phyloP scores from a whole-genome alignment of 2,888 invertebrate species.

The Pristionchus fissidentatus region DNA sequence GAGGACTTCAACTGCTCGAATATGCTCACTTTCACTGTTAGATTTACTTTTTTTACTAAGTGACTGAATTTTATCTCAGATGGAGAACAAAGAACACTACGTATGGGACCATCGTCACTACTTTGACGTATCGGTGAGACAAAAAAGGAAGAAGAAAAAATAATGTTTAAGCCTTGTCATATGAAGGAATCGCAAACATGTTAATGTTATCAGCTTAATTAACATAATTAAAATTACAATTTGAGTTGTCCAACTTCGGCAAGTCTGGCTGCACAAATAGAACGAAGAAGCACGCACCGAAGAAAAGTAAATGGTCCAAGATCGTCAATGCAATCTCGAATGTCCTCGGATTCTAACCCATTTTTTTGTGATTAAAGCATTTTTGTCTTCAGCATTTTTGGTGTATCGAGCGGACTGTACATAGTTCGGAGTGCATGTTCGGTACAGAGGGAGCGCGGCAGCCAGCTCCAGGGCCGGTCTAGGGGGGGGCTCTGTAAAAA shows the following conservation, averaged over 20 bases:
- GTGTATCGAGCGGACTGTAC: no score
- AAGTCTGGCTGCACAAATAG: slow-evolving; percentile 46
- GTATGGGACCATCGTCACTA: slow-evolving; percentile 67
- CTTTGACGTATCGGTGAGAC: slow-evolving; percentile 50
- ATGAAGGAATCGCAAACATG: no score
- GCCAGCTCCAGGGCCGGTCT: no score
- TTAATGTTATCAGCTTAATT: no score
- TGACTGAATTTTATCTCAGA: neutral
- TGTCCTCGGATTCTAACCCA: neutral
- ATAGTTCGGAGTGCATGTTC: no score
- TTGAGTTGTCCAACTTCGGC: slow-evolving; percentile 44
- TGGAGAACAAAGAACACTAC: slow-evolving; percentile 54
- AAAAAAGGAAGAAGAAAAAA: neutral
- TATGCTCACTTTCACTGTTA: slow-evolving; percentile 47
- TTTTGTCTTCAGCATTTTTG: no score
- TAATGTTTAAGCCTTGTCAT: no score
- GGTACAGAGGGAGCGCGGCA: no score
- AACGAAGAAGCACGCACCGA: neutral
- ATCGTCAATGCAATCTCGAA: neutral
- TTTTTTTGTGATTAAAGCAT: no score
- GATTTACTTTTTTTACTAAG: neutral
- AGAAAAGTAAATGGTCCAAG: slow-evolving; percentile 40
- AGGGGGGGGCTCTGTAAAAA: no score
- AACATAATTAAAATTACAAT: neutral
- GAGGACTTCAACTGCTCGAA: slow-evolving; percentile 66